Evolutionary conservation across 2,888 invertebrate genomes (phyloP).

Genomic region (Chrysodeixis includens): DNA sequence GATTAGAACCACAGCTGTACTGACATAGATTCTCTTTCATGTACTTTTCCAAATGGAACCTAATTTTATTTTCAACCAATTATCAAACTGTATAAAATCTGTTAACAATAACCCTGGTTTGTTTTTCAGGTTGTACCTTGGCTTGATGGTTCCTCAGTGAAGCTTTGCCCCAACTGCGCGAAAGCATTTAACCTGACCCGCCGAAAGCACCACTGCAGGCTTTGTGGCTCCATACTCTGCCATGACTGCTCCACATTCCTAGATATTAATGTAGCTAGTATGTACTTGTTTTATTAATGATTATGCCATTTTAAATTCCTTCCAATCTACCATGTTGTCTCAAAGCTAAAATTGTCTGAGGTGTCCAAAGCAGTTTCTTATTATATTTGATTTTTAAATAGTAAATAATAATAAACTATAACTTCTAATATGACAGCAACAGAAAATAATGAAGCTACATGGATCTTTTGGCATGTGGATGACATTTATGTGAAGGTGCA

Average conservation of each 20-base stretch:
- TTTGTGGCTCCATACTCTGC: conserved; percentile 98
- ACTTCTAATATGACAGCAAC: no score
- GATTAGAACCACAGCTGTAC: no score
- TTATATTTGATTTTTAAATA: no score
- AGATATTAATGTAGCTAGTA: conserved; percentile 93
- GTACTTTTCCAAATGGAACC: not conserved
- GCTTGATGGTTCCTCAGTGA: conserved; percentile 97
- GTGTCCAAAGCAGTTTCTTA: no score
- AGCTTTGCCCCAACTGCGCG: conserved; percentile 97
- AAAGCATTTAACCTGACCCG: conserved; percentile 95
- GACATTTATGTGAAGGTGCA: no score
- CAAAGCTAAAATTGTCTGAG: no score
- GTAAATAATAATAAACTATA: no score
- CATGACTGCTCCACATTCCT: conserved; percentile 97
- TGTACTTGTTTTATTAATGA: conserved; percentile 66
- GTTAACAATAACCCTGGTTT: not conserved
- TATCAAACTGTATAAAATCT: not conserved
- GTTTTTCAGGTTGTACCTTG: conserved; percentile 93
- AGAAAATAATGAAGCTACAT: no score
- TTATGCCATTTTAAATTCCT: no score
- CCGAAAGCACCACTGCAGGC: conserved; percentile 98
- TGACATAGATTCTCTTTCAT: no score
- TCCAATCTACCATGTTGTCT: no score
- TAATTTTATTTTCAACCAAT: not conserved
- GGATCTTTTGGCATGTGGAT: no score